Percentiles rank a stretch among this genome's conserved stretches.
These are phyloP conservation scores for Chrysemys picta DNA, from an alignment of 2,113 vertebrate species.

Conservation along the genomic window DNA sequence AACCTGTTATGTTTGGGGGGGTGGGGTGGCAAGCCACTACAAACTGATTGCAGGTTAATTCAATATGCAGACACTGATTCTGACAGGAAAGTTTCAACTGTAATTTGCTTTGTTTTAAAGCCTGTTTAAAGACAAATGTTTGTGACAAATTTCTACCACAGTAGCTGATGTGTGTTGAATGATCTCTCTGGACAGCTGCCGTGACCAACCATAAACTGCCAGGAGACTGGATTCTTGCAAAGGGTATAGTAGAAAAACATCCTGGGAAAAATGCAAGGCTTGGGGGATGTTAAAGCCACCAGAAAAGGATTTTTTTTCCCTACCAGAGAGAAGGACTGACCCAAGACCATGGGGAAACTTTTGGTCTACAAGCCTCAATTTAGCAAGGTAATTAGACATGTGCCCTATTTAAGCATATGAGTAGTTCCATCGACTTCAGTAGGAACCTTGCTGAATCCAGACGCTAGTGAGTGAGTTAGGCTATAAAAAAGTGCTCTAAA, in stretches of 20 bases:
- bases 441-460: neutral
- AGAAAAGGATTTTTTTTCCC: accelerated
- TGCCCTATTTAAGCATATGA: neutral
- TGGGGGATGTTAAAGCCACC: neutral
- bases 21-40: neutral
- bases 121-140: accelerated
- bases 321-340: neutral
- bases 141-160: neutral
- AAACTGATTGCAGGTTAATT: neutral
- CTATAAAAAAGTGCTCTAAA: neutral
- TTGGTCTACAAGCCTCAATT: neutral
- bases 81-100: neutral
- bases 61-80: neutral
- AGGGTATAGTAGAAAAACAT: neutral
- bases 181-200: neutral
- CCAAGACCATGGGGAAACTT: neutral
- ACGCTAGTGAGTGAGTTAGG: neutral
- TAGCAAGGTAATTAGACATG: neutral
- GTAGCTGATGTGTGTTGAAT: accelerated
- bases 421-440: neutral
- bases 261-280: neutral
- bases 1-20: accelerated
- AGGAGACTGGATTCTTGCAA: neutral
- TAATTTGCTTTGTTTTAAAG: neutral
- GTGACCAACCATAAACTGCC: accelerated